Base-by-base conservation (phyloP, 2,888 invertebrate genomes). In the Habrosyne pyritoides region DNA sequence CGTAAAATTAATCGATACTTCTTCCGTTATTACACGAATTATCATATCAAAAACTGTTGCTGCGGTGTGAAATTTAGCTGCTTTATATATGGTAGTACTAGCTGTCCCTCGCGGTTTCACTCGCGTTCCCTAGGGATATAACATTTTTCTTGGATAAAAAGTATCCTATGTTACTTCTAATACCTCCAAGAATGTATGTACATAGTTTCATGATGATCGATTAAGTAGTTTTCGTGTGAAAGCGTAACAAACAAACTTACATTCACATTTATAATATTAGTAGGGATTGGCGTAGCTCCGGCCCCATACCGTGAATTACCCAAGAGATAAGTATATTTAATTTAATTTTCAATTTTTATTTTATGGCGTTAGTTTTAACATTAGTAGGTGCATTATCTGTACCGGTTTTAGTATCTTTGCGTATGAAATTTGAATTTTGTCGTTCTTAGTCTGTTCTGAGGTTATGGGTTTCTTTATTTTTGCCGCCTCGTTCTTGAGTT, bases 11-110 rank as follows among this genome's bases (percentile, higher is more conserved):
- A 71, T 70, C 57, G 67, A 57, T 52, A 49, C 56, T 55, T 68
- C 74, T 73, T 73, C 79, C 76, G 79, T 67, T 68, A 70, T 71
- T 69, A 68, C 57, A 30, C 49, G 59, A 69, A 78, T 75, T 76
- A 74, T 64, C 71, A 71, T 73, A 71, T 42, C 42, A 42, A 42
- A 18, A 42, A 42, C 42, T 18, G 42, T n/a, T n/a, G n/a, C n/a
- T 33, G 33, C 5, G 33, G 33, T 56, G 63, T 63, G 59, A 61
- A 64, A 53, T 56, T 59, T 55, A 55, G 55, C 60, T 56, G 56
- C n/a, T 7, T 49, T 26, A 49, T 26, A 30, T 30, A 50, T 12
- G 28, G 12, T 50, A 28, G 42, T 18, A 55, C 46, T 52, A n/a
- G n/a, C n/a, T n/a, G n/a, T n/a, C n/a, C n/a, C n/a, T n/a, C n/a